Base-by-base conservation (phyloP, 35 echinoderm and acorn worm genomes). In the Lytechinus pictus region DNA sequence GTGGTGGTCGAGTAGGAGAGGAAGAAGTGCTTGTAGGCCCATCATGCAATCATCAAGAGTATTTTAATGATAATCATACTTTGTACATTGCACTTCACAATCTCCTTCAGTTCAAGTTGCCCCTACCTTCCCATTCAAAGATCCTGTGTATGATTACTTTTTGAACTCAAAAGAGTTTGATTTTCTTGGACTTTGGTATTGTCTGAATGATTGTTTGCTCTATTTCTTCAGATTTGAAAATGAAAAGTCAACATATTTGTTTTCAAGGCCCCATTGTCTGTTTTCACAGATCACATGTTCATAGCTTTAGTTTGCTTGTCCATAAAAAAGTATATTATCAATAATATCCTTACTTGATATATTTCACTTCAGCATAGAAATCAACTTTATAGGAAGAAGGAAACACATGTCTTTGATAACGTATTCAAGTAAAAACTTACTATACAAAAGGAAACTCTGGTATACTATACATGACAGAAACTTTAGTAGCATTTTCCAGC, bases 201-300 rank as follows among this genome's bases (percentile, higher is more conserved):
- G 66, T 79, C 19, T 79, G 66, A 79, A 79, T 79, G 66, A 79
- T 16, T 79, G 66, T 79, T 79, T 79, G 66, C 66, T 79, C 21
- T 79, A 24, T 79, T 79, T 79, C 66, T 79, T n/a, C 66, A 79
- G 66, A 79, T 79, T 79, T 79, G 16, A 24, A 79, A 79, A 79
- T 79, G 66, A 79, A 79, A 79, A 79, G 66, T 79, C 66, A 79
- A 79, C 66, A 79, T 79, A 79, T 79, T 79, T 79, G 66, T 79
- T 79, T 79, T 79, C 66, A 79, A 79, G 66, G 19, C n/a, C 66
- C 66, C 66, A 79, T 7, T 5, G 16, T 71, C 11, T 16, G 19
- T 71, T 21, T 71, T 13, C 61, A 71, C 61, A 71, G 24, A 71
- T 71, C 61, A 71, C 61, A 71, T 71, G 61, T 71, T 21, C 19